Evolutionary conservation across 2,888 invertebrate species (phyloP).

Genomic region (Gasteruption jaculator): DNA sequence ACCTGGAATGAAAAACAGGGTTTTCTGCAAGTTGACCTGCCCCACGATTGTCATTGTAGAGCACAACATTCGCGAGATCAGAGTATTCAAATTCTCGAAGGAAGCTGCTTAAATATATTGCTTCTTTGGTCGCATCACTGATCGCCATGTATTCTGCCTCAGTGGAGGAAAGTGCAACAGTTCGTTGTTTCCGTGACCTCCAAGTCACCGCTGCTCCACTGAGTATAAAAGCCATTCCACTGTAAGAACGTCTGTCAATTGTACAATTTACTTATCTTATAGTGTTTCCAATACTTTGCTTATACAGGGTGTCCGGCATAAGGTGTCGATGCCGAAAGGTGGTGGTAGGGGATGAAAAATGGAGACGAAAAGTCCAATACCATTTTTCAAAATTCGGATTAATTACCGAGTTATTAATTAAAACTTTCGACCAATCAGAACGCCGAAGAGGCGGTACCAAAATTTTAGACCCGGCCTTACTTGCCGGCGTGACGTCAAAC

Average conservation of each 20-base stretch:
- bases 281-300: too few relatives aligned
- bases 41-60: slow-evolving; percentile 13
- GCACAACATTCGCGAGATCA: neutral
- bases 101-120: slow-evolving; percentile 9
- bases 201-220: slow-evolving; percentile 7
- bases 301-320: too few relatives aligned
- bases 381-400: too few relatives aligned
- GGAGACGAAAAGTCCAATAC: too few relatives aligned
- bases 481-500: too few relatives aligned
- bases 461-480: too few relatives aligned
- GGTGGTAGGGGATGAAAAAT: too few relatives aligned
- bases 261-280: slow-evolving; percentile 10
- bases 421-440: too few relatives aligned
- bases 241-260: slow-evolving; percentile 7
- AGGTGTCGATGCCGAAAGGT: too few relatives aligned
- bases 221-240: slow-evolving; percentile 8
- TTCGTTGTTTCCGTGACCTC: slow-evolving; percentile 10
- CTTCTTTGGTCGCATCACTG: neutral
- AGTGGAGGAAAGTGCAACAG: slow-evolving; percentile 12
- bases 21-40: slow-evolving; percentile 12
- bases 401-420: too few relatives aligned
- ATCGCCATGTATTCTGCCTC: slow-evolving; percentile 17
- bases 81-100: neutral
- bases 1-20: slow-evolving; percentile 7
- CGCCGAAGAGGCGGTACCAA: too few relatives aligned